These are phyloP conservation scores for Rhaphigaster nebulosa DNA, from an alignment of 2,888 invertebrate genomes.

Conservation along the genomic window DNA sequence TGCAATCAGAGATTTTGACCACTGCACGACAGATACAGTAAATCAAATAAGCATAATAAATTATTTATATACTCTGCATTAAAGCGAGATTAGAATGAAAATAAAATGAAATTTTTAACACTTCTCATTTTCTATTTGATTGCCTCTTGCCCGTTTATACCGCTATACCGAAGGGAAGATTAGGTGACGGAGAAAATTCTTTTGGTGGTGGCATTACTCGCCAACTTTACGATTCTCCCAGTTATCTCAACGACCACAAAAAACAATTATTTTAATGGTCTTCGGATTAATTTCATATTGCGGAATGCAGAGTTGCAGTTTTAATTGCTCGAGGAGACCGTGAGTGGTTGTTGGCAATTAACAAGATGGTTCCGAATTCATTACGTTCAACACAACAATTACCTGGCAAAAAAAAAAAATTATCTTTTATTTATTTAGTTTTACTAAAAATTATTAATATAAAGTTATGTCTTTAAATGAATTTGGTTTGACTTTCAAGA, in stretches of 20 bases:
- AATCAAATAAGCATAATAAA: too few species aligned
- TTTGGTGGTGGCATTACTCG: neutral
- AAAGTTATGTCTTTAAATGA: neutral
- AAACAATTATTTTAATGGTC: conserved; percentile 30
- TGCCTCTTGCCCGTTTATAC: neutral
- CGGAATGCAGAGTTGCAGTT: conserved; percentile 42
- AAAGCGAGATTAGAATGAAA: neutral
- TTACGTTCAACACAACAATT: neutral
- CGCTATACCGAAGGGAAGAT: neutral
- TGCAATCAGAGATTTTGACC: neutral
- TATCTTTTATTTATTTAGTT: neutral
- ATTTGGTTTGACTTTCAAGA: too few species aligned
- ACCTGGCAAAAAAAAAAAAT: neutral
- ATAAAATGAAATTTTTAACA: conserved; percentile 8
- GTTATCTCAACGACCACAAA: conserved; percentile 20
- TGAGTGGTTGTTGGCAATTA: neutral
- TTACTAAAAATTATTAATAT: neutral
- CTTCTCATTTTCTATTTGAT: neutral
- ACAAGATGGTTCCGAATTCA: neutral
- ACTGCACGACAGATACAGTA: too few species aligned
- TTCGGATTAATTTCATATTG: conserved; percentile 16
- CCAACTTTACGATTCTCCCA: neutral
- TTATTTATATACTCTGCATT: too few species aligned
- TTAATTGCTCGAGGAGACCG: neutral
- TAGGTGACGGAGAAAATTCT: neutral